A percentile compares a stretch with the other conserved stretches of the same genome.
These are phyloP conservation scores for Bradynema listronoti DNA, from an alignment of 1,140 invertebrate genomes.

Conservation along the genomic window DNA sequence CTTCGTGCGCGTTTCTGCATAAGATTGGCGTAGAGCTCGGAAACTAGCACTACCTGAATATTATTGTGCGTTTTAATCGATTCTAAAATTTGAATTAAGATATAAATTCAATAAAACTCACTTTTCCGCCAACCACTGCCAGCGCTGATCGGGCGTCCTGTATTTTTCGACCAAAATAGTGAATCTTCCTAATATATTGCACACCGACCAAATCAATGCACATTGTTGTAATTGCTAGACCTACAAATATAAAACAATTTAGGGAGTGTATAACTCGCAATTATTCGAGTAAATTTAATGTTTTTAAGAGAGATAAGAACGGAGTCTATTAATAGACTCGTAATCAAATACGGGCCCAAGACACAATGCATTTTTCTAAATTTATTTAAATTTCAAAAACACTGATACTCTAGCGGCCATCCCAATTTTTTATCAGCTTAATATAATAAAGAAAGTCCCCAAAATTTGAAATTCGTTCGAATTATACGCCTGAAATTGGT, in stretches of 20 bases:
- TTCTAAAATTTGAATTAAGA: not conserved
- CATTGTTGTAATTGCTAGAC: constrained; percentile 57
- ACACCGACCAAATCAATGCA: constrained; percentile 54
- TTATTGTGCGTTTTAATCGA: not conserved
- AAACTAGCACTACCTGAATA: constrained; percentile 55
- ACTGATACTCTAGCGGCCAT: too few species aligned
- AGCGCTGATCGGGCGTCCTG: constrained; percentile 57
- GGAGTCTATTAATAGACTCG: too few species aligned
- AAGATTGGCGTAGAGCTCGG: constrained; percentile 56
- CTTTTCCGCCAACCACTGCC: constrained; percentile 56
- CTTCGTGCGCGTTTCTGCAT: constrained; percentile 55
- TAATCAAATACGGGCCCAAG: too few species aligned
- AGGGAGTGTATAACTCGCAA: too few species aligned
- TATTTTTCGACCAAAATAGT: constrained; percentile 57
- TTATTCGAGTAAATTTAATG: too few species aligned
- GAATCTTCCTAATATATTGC: constrained; percentile 55
- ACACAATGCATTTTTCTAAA: too few species aligned
- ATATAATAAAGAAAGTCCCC: too few species aligned
- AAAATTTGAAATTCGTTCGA: too few species aligned
- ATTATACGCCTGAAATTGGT: too few species aligned
- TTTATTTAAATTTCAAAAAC: too few species aligned
- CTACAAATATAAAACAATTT: constrained; percentile 28
- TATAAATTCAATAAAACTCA: constrained; percentile 13
- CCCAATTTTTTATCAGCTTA: too few species aligned
- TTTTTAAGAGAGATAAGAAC: too few species aligned